These are phyloP conservation scores for Gymnopithys bicolor DNA, from an alignment of 2,797 vertebrate genomes.

Conservation along the genomic window DNA sequence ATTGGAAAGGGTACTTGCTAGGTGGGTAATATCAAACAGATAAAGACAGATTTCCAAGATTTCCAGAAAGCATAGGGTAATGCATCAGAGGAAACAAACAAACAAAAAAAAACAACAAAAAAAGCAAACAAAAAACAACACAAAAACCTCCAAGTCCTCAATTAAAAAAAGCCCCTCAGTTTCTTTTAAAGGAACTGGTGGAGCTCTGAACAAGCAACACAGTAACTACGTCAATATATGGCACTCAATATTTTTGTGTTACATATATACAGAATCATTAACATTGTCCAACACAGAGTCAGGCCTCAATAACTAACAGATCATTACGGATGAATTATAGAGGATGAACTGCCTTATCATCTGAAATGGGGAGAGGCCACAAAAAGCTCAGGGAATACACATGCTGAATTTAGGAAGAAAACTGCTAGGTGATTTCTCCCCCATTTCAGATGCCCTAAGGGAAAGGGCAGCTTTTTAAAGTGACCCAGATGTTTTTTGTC, in stretches of 20 bases:
- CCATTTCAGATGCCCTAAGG: background rate
- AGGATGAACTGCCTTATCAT: background rate
- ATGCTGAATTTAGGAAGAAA: background rate
- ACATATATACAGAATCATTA: background rate
- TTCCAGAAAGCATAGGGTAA: background rate
- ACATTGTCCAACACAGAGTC: background rate
- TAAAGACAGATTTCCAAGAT: background rate
- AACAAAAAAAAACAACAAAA: background rate
- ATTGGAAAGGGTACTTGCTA: accelerated
- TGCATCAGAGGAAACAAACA: background rate
- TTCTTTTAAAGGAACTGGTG: background rate
- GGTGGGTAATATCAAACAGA: background rate
- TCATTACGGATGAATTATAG: background rate
- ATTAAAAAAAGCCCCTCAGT: accelerated
- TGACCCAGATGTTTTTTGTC: background rate
- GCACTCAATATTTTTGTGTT: background rate
- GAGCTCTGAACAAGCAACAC: accelerated
- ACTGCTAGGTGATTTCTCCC: background rate
- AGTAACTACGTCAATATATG: background rate
- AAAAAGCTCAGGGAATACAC: background rate
- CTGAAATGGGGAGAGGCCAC: background rate
- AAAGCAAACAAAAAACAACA: too few species aligned
- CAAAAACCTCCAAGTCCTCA: background rate
- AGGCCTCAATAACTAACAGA: background rate
- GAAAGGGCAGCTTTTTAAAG: background rate